Evolutionary conservation across 1,140 invertebrate species (phyloP).

Genomic region (Papilio glaucus): DNA sequence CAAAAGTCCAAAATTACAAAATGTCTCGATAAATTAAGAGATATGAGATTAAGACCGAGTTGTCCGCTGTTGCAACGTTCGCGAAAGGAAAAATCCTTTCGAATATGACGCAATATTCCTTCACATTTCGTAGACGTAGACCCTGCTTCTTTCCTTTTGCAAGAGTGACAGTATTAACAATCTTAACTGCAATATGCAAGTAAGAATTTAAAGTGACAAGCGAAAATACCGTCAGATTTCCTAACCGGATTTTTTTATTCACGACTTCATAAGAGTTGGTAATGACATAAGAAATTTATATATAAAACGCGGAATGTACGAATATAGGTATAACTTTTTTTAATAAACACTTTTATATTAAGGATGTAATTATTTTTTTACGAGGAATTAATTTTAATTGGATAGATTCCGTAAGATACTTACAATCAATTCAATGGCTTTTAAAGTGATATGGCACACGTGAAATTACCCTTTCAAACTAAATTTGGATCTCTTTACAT

Average conservation of each 20-base stretch:
- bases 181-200: not conserved
- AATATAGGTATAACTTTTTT: too few species aligned
- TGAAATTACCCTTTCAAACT: too few species aligned
- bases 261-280: too few species aligned
- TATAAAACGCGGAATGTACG: too few species aligned
- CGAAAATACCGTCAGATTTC: not conserved
- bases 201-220: not conserved
- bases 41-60: not conserved
- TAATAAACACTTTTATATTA: too few species aligned
- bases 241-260: not conserved
- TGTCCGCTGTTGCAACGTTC: constrained; percentile 40
- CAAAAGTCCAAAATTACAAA: constrained; percentile 13
- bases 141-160: constrained; percentile 44
- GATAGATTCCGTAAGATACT: too few species aligned
- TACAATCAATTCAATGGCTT: too few species aligned
- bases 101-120: constrained; percentile 62
- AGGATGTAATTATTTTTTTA: too few species aligned
- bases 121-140: constrained; percentile 50
- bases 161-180: not conserved
- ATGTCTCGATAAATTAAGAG: constrained; percentile 14
- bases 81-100: constrained; percentile 65
- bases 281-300: too few species aligned
- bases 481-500: too few species aligned
- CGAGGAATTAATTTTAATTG: too few species aligned
- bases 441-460: too few species aligned